Percentiles rank a stretch among this genome's conserved stretches.
Conservation (phyloP, 2,888 invertebrate species). For the Zygogramma bicolorata region DNA sequence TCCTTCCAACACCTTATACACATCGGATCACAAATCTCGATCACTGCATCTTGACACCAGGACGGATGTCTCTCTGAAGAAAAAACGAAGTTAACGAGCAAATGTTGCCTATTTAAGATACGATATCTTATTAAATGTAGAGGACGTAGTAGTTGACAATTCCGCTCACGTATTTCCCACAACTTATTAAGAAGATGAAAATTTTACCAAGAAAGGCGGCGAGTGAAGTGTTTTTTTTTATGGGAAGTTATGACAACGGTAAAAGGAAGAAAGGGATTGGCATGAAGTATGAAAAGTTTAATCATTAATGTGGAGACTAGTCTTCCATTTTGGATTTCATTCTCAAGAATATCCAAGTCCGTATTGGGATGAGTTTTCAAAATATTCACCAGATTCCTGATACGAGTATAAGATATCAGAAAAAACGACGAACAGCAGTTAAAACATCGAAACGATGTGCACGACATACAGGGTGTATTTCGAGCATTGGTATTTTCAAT, state of each 20-base stretch:
- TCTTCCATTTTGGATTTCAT: no score
- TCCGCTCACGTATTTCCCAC: slow-evolving; percentile 17
- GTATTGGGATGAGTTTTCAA: no score
- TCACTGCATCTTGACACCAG: background rate
- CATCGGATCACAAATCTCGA: background rate
- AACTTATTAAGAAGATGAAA: slow-evolving; percentile 7
- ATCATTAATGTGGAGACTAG: no score
- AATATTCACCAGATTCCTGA: no score
- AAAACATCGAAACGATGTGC: no score
- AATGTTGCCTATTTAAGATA: slow-evolving; percentile 30
- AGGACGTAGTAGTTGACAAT: slow-evolving; percentile 8
- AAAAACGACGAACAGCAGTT: no score
- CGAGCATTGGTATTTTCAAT: no score
- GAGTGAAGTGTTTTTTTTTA: background rate
- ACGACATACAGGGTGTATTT: no score
- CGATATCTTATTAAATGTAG: slow-evolving; percentile 27
- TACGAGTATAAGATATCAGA: no score
- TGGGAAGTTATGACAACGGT: background rate
- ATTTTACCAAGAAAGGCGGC: background rate
- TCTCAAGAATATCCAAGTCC: no score
- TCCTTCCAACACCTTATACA: background rate
- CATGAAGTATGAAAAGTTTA: no score
- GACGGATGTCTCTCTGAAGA: background rate
- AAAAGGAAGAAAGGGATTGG: background rate
- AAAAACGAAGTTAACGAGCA: slow-evolving; percentile 23